Evolutionary conservation across 1,140 invertebrate species (phyloP).

Genomic region (Calephelis nemesis): DNA sequence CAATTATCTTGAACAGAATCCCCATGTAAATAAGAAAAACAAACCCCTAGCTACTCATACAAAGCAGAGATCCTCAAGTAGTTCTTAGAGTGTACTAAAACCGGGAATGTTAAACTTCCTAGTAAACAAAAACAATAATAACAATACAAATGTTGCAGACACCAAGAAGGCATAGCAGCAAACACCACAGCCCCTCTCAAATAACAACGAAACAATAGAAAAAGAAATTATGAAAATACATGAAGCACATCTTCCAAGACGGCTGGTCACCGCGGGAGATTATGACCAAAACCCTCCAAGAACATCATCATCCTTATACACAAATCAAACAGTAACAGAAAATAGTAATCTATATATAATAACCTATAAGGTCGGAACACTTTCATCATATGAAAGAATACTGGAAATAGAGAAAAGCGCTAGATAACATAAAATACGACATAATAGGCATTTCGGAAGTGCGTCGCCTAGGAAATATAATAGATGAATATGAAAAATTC

Average conservation of each 20-base stretch:
- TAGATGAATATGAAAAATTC: background rate
- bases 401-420: background rate
- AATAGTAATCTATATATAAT: background rate
- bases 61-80: too few relatives aligned
- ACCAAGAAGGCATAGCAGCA: too few relatives aligned
- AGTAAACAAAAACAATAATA: too few relatives aligned
- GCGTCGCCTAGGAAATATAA: background rate
- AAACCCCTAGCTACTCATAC: too few relatives aligned
- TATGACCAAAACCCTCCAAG: conserved; percentile 14
- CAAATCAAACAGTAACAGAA: background rate
- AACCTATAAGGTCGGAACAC: conserved; percentile 6
- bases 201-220: background rate
- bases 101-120: too few relatives aligned
- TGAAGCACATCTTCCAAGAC: background rate
- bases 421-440: background rate
- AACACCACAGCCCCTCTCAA: too few relatives aligned
- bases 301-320: background rate
- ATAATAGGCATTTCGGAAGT: conserved; percentile 8
- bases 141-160: too few relatives aligned
- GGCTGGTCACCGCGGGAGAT: conserved; percentile 4
- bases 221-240: background rate
- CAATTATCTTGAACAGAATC: too few relatives aligned
- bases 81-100: too few relatives aligned
- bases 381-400: background rate
- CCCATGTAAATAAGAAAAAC: too few relatives aligned